phyloP scores from a whole-genome alignment of 2,888 invertebrate species.

The Drosophila algonquin region DNA sequence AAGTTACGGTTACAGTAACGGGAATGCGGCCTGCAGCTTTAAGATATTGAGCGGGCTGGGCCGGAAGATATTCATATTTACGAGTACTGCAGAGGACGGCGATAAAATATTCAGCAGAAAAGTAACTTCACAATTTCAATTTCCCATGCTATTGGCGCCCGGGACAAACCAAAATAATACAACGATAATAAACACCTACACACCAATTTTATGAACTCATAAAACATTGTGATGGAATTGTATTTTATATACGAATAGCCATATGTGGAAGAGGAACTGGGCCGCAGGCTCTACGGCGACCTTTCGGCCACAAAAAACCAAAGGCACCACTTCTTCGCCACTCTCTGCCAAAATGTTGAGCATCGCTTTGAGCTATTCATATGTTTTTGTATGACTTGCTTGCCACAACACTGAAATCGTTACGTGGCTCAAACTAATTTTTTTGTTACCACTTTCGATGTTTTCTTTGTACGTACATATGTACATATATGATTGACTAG shows the following conservation, averaged over 20 bases:
- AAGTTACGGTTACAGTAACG: conserved; percentile 71
- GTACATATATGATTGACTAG: conserved; percentile 9
- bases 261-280: conserved; percentile 7
- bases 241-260: conserved; percentile 39
- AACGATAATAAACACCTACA: conserved; percentile 64
- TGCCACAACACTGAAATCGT: conserved; percentile 49
- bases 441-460: conserved; percentile 11
- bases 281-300: conserved; percentile 53
- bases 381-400: conserved; percentile 41
- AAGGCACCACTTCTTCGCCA: conserved; percentile 20
- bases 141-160: conserved; percentile 47
- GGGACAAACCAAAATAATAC: conserved; percentile 38
- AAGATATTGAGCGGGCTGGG: conserved; percentile 49
- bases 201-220: conserved; percentile 75
- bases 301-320: conserved; percentile 56
- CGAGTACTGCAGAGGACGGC: conserved; percentile 39
- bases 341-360: conserved; percentile 23
- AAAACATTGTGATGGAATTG: conserved; percentile 74
- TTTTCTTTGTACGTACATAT: conserved; percentile 17
- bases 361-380: conserved; percentile 18
- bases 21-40: conserved; percentile 51
- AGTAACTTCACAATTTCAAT: conserved; percentile 77
- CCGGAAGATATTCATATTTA: conserved; percentile 68
- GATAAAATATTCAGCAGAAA: conserved; percentile 68
- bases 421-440: conserved; percentile 46